Base-by-base conservation (phyloP, 2,888 invertebrate species). In the Tanypteryx hageni region DNA sequence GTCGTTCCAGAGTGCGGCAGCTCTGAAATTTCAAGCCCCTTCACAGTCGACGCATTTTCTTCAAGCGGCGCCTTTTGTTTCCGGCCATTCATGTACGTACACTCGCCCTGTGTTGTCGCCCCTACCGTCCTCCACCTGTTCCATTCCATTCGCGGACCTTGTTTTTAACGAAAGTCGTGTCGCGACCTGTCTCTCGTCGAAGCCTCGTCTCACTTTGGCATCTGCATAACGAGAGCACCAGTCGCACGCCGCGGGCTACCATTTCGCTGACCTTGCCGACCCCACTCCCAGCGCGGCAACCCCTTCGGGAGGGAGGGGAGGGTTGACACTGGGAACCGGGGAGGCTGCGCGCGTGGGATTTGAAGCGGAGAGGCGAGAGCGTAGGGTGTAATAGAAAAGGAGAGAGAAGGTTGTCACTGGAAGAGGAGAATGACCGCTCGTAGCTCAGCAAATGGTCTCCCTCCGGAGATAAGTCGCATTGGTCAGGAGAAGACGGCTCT, bases 241-340 rank as follows among this genome's bases (percentile, higher is more conserved):
- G 44, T 5, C 76, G 76, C 27, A 18, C 22, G 76, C 76, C 27
- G 76, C 44, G 44, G 44, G 44, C 76, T 76, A 76, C 22, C 76
- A 76, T 76, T 76, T 76, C 76, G 76, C 76, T 76, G 76, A 76
- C 76, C 76, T 76, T 76, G 76, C 13, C 76, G 76, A 76, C 27
- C 76, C 76, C 76, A 76, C 76, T 76, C 44, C 44, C 44, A 44
- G 3, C 44, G 44, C 5, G 3, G 44, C 44, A 44, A 44, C 44
- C 44, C 44, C 44, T 44, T 44, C 1, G 44, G 44, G 44, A 44
- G 44, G 44, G 44, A 44, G 5, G 44, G 44, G 44, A 5, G 44
- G n/a, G n/a, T n/a, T 44, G 44, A 44, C 44, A 44, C 44, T 76
- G 76, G 76, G 76, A 22, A 76, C 27, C 13, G 68, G 18, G 18